phyloP scores from a whole-genome alignment of 2,888 invertebrate species.

The Leptinotarsa peninsularis region DNA sequence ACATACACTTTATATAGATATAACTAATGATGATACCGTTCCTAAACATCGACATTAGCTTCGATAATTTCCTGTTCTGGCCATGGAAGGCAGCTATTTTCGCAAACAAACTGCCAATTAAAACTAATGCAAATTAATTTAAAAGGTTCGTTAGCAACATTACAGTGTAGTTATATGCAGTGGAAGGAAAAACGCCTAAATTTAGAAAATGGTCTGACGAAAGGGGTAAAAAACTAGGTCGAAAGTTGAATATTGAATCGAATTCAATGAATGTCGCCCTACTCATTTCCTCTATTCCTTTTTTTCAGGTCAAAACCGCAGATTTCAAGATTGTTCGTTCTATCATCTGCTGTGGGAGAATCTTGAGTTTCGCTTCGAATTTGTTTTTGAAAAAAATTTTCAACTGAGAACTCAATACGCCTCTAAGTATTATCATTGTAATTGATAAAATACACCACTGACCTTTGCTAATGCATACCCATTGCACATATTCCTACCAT shows the following conservation, averaged over 20 bases:
- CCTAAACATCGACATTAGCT: background rate
- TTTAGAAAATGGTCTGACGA: background rate
- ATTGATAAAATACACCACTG: no score
- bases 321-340: no score
- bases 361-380: no score
- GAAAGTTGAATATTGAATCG: background rate
- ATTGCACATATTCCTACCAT: no score
- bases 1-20: background rate
- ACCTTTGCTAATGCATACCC: no score
- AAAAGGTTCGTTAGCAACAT: background rate
- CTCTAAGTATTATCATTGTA: no score
- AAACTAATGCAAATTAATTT: background rate
- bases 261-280: no score
- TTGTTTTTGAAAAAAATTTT: no score
- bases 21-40: slow-evolving; percentile 3
- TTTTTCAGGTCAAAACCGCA: no score
- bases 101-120: slow-evolving; percentile 1
- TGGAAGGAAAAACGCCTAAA: background rate
- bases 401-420: no score
- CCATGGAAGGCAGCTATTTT: background rate
- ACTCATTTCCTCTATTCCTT: no score
- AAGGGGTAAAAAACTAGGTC: background rate
- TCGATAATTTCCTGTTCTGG: background rate
- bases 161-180: background rate
- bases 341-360: no score